phyloP scores from a whole-genome alignment of 1,140 invertebrate genomes.

The Magallana gigas region DNA sequence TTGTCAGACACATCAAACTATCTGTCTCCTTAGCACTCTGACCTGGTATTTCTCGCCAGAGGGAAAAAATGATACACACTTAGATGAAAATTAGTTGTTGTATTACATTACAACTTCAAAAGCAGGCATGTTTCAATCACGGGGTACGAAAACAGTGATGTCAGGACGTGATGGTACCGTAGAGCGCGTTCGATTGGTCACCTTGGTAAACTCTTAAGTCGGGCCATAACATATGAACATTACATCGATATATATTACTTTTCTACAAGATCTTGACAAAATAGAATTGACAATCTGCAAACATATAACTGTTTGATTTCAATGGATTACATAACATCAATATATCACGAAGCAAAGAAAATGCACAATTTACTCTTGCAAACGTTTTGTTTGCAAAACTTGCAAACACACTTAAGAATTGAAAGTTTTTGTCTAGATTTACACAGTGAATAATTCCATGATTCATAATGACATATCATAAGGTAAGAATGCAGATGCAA shows the following conservation, averaged over 20 bases:
- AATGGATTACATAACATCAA: constrained; percentile 13
- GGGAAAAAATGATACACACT: constrained; percentile 1
- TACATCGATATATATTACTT: constrained; percentile 32
- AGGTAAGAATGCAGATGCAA: background rate
- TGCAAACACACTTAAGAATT: background rate
- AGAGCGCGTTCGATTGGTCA: background rate
- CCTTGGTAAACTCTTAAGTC: constrained; percentile 2
- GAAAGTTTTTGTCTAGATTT: background rate
- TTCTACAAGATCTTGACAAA: constrained; percentile 5
- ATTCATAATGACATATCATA: background rate
- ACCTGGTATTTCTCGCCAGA: constrained; percentile 25
- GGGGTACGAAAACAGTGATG: background rate
- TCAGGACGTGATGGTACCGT: background rate
- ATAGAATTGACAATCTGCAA: constrained; percentile 13
- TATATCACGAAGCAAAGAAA: background rate
- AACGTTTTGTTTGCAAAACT: background rate
- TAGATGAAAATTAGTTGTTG: constrained; percentile 22
- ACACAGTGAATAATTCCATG: background rate
- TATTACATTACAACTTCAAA: constrained; percentile 34
- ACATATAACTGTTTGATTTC: constrained; percentile 10
- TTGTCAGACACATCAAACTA: background rate
- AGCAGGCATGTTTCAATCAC: background rate
- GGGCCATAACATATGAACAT: background rate
- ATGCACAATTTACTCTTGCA: background rate
- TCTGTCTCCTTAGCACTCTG: constrained; percentile 9